Evolutionary conservation across 2,113 vertebrate species (phyloP), one percentile per base, ranked within the genome.

Genomic region (Halcyon malimbica): DNA sequence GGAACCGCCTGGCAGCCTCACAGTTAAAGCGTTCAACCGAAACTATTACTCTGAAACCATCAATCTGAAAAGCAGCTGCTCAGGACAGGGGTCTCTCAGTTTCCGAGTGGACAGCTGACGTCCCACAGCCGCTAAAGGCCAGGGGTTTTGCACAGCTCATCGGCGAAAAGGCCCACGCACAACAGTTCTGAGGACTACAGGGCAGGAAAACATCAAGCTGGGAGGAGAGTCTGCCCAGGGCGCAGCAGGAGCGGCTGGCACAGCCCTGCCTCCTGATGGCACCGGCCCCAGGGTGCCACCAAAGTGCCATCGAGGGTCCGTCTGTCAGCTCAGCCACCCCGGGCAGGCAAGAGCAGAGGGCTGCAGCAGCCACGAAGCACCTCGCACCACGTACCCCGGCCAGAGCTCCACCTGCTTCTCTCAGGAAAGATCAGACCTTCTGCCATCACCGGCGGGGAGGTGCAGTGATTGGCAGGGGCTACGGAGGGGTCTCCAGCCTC

Each of bases 51-150:
- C 85, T 74, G 78, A 96, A 89, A 69, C 74, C 85, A 93, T 64
- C 96, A 31, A 83, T 88, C 85, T 71, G 78, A 95, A 86, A 91
- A 79, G 73, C 92, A 92, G 96, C 73, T 87, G 94, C 95, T 83
- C 74, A 28, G 7, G 62, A 94, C 86, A 79, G 64, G 77, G 87
- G 68, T 54, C 73, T 37, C 35, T 23, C 0, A 0, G 37, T 6
- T 48, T 53, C 54, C 57, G 3, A 39, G 44, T 12, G 29, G 24
- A 65, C 3, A 74, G 67, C 57, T 39, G 54, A 5, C 46, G 48
- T 44, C 62, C 44, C 10, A 8, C 67, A 17, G 26, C 6, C 20
- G 3, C 10, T 11, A 13, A 33, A 42, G 12, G 50, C 33, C 67
- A 8, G 4, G 0, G 6, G 10, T 62, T 46, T n/a, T 33, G 18